Evolutionary conservation across 2,797 vertebrate species (phyloP).

Genomic region (Pangasius mekongensis): DNA sequence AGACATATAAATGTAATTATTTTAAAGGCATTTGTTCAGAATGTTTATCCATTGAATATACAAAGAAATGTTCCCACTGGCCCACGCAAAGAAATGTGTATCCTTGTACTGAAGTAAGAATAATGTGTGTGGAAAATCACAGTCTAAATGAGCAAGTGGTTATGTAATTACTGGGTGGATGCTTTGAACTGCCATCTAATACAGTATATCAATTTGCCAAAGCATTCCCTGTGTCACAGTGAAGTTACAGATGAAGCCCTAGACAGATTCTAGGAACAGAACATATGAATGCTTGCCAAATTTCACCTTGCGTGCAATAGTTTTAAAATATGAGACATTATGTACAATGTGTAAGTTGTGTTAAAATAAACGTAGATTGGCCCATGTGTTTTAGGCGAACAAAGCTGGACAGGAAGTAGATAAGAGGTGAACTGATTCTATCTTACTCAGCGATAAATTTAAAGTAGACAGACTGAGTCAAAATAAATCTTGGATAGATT

Average conservation of each 20-base stretch:
- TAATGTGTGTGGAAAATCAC: slow-evolving; percentile 49
- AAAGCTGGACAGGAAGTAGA: slow-evolving; percentile 29
- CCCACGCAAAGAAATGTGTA: slow-evolving; percentile 27
- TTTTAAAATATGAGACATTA: slow-evolving; percentile 21
- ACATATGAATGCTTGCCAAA: slow-evolving; percentile 5
- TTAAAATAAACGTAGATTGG: slow-evolving; percentile 9
- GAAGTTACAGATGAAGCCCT: slow-evolving; percentile 62
- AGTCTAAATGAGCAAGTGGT: slow-evolving; percentile 47
- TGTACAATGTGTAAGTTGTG: background rate
- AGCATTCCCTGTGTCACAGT: slow-evolving; percentile 33
- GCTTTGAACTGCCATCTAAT: slow-evolving; percentile 49
- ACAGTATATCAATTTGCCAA: slow-evolving; percentile 45
- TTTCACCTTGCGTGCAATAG: slow-evolving; percentile 9
- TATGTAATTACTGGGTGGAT: slow-evolving; percentile 51
- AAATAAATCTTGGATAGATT: slow-evolving; percentile 18
- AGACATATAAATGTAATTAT: slow-evolving; percentile 21
- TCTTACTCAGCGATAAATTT: slow-evolving; percentile 10
- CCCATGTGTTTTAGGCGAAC: background rate
- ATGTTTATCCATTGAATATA: slow-evolving; percentile 31
- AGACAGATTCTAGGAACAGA: slow-evolving; percentile 55
- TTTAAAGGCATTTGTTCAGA: background rate
- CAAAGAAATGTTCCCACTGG: slow-evolving; percentile 11
- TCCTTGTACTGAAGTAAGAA: slow-evolving; percentile 31
- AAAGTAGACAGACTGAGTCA: background rate
- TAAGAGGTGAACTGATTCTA: slow-evolving; percentile 6